Conservation (phyloP, 1,140 invertebrate genomes). For the Meloidogyne floridensis region DNA sequence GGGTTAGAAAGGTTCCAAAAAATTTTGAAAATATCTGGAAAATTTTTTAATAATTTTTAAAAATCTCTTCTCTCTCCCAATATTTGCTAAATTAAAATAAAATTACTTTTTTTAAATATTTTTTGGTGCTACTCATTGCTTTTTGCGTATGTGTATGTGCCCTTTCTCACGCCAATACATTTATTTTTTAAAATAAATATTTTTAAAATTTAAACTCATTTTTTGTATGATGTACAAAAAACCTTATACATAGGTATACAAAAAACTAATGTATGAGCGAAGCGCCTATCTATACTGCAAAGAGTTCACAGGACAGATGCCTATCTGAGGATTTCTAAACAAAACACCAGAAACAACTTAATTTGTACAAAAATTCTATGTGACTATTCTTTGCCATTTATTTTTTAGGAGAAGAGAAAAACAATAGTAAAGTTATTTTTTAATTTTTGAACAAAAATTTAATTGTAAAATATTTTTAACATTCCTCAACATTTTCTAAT, state of each 20-base stretch:
- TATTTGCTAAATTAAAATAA: neutral
- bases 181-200: neutral
- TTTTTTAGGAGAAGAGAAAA: too few species aligned
- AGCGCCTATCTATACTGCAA: too few species aligned
- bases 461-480: too few species aligned
- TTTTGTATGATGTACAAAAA: too few species aligned
- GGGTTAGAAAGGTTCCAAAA: neutral
- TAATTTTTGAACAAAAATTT: too few species aligned
- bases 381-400: too few species aligned
- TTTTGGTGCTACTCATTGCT: slow-evolving; percentile 5
- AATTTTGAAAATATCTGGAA: neutral
- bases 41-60: neutral
- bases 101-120: neutral
- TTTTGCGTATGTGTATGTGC: neutral
- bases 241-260: neutral
- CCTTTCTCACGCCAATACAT: neutral
- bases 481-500: too few species aligned
- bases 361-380: too few species aligned
- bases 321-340: too few species aligned
- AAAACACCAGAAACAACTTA: too few species aligned
- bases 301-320: too few species aligned
- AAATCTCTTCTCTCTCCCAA: neutral
- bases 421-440: too few species aligned
- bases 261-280: neutral
- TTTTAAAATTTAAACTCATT: neutral